A percentile compares a stretch with the other conserved stretches of the same genome.
Evolutionary conservation across 2,797 vertebrate species (phyloP).

Genomic region (Enoplosus armatus): DNA sequence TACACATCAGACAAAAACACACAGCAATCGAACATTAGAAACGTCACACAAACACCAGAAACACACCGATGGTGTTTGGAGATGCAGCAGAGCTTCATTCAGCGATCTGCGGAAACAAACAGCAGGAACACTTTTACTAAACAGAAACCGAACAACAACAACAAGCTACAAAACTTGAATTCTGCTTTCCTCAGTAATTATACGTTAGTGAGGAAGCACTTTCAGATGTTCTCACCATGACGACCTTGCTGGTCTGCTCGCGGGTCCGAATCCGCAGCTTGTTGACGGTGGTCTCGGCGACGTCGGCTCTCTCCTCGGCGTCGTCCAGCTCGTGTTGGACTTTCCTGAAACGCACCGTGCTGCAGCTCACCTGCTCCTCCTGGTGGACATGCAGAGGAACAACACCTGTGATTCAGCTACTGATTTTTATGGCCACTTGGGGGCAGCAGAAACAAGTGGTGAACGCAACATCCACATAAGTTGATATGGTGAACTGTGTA

Average conservation of each 20-base stretch:
- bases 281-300: constrained; percentile 92
- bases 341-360: constrained; percentile 89
- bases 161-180: fast-evolving
- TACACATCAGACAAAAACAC: constrained; percentile 12
- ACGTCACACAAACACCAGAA: neutral
- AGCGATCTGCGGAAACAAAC: constrained; percentile 52
- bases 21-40: constrained; percentile 17
- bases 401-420: neutral
- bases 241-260: constrained; percentile 72
- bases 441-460: too few relatives aligned
- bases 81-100: constrained; percentile 52
- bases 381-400: constrained; percentile 60
- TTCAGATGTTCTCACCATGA: constrained; percentile 53
- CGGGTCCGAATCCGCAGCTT: constrained; percentile 89
- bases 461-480: too few relatives aligned
- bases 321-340: constrained; percentile 93
- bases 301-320: constrained; percentile 92
- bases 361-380: constrained; percentile 93
- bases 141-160: neutral
- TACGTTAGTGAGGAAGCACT: neutral
- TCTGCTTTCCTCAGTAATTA: neutral
- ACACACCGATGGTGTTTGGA: neutral
- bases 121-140: neutral
- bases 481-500: too few relatives aligned
- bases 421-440: too few relatives aligned